Base-by-base conservation (phyloP, 92 coral and sea anemone genomes). In the Zoanthus gigantus region DNA sequence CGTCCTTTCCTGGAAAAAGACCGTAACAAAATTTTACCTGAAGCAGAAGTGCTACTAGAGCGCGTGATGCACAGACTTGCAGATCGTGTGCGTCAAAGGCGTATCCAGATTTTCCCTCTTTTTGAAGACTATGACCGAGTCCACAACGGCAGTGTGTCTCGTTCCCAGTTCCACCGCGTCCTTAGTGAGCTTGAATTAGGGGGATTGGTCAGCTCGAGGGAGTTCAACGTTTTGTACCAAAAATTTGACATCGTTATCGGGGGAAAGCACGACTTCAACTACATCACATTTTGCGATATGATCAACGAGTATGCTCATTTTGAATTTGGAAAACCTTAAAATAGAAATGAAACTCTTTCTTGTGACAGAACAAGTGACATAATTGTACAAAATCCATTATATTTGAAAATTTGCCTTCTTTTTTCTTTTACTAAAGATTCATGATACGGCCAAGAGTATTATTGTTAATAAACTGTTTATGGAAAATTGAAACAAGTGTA, bases 81-180 rank as follows among this genome's bases (percentile, higher is more conserved):
- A 10, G 97, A 95, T 79, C 99, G 99, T 48, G 99, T 97, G 76
- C 96, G 99, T 58, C 97, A 93, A 69, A 90, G 99, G 7, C 96
- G 98, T 65, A 94, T 97, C 77, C 99, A 97, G 78, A 95, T 97
- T 88, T 97, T 97, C 94, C 99, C 99, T 83, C 95, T 95, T 86
- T 97, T 97, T 84, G 99, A 97, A 76, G 99, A 97, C 88, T 97
- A 97, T 85, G 99, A 97, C 94, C 92, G 96, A 78, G 98, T 97
- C 34, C 99, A 97, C 92, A 97, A 97, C 72, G 99, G 99, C 65
- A 92, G 97, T 14, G 99, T 97, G 17, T 97, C 99, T 86, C 98
- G 97, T 48, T 88, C 91, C 82, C 99, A 97, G 94, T 97, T 97
- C 86, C 96, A 94, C 86, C 98, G 99, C 84, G 99, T 97, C 11